These are phyloP conservation scores for Sipha flava DNA, from an alignment of 1,140 invertebrate genomes.

Conservation along the genomic window DNA sequence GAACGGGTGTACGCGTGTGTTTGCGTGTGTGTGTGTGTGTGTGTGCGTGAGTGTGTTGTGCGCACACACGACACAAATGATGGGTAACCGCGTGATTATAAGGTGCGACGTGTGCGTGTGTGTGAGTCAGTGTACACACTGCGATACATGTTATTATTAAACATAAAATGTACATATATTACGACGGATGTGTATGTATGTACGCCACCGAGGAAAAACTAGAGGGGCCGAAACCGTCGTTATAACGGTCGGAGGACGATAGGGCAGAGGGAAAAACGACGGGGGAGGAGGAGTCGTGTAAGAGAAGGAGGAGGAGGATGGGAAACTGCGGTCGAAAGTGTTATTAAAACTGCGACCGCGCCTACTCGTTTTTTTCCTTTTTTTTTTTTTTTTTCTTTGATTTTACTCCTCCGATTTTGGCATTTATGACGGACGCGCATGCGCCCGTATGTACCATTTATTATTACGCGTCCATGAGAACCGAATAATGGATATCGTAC, in stretches of 20 bases:
- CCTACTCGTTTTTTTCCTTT: constrained; percentile 15
- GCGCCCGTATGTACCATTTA: too few relatives aligned
- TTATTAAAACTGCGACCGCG: constrained; percentile 22
- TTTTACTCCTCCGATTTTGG: neutral
- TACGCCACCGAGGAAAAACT: neutral
- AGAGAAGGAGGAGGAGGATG: neutral
- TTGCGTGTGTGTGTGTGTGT: neutral
- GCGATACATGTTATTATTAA: too few relatives aligned
- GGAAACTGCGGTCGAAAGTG: neutral
- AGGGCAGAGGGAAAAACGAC: neutral
- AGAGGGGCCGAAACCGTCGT: neutral
- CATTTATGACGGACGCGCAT: neutral
- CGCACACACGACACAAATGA: neutral
- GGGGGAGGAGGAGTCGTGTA: neutral
- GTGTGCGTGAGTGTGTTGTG: neutral
- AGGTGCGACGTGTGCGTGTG: neutral
- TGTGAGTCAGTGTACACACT: neutral
- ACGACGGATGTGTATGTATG: too few relatives aligned
- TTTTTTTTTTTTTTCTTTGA: too few relatives aligned
- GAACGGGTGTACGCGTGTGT: too few relatives aligned
- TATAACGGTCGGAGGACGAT: neutral
- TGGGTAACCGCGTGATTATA: constrained; percentile 13
- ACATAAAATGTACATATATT: too few relatives aligned
- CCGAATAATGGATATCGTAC: too few relatives aligned
- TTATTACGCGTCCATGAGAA: neutral